phyloP scores from a whole-genome alignment of 2,113 vertebrate genomes.

The Falcunculus frontatus region DNA sequence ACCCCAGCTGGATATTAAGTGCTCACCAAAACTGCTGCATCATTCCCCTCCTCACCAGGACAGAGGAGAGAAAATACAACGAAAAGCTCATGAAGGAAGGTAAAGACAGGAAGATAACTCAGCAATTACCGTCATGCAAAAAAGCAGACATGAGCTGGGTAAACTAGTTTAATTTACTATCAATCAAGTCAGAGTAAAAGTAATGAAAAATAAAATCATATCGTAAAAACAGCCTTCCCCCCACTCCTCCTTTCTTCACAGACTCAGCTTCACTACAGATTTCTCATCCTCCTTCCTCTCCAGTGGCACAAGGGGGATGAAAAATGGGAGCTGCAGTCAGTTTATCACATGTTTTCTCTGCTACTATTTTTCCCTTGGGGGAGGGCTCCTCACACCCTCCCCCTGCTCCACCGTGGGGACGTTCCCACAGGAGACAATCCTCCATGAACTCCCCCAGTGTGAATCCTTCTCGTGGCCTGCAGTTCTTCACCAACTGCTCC shows the following conservation, averaged over 20 bases:
- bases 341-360: too few relatives aligned
- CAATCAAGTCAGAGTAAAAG: not conserved
- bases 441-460: not conserved
- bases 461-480: too few relatives aligned
- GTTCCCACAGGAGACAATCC: not conserved
- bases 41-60: not conserved
- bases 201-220: not conserved
- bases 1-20: not conserved
- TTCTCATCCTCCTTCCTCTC: not conserved
- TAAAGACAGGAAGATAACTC: not conserved
- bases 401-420: not conserved
- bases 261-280: not conserved
- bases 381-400: not conserved
- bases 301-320: not conserved
- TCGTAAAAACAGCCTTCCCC: not conserved
- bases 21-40: not conserved
- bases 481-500: not conserved
- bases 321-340: not conserved
- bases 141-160: not conserved
- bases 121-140: not conserved
- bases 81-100: not conserved
- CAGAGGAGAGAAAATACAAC: not conserved
- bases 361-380: too few relatives aligned
- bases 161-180: not conserved
- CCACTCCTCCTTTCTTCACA: not conserved